A percentile compares a stretch with the other conserved stretches of the same genome.
phyloP scores from a whole-genome alignment of 1,140 invertebrate species.

The Nautilus pompilius region DNA sequence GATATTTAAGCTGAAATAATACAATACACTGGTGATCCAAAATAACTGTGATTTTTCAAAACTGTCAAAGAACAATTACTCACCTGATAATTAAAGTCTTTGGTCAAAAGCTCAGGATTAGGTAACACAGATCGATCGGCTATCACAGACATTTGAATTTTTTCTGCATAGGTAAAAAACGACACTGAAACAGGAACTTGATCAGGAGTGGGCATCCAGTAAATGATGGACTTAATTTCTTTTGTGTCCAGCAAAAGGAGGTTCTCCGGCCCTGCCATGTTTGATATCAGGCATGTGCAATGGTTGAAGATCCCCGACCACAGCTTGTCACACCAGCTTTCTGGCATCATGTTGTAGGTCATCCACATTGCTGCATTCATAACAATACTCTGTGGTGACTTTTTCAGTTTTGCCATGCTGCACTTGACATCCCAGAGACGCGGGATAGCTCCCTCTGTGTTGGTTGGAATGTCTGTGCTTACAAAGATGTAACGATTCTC shows the following conservation, averaged over 20 bases:
- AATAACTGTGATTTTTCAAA: no score
- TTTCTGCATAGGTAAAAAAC: slow-evolving; percentile 60
- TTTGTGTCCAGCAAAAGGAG: slow-evolving; percentile 49
- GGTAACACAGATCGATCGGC: slow-evolving; percentile 55
- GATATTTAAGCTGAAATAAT: slow-evolving; percentile 5
- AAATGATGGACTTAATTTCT: slow-evolving; percentile 57
- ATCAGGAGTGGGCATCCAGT: slow-evolving; percentile 56
- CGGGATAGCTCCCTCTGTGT: slow-evolving; percentile 62
- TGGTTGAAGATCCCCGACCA: slow-evolving; percentile 46
- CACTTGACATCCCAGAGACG: slow-evolving; percentile 62
- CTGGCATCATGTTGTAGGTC: slow-evolving; percentile 30
- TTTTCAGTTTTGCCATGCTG: slow-evolving; percentile 58
- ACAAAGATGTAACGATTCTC: slow-evolving; percentile 57
- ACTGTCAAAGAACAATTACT: background rate
- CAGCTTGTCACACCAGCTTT: slow-evolving; percentile 22
- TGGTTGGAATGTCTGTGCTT: slow-evolving; percentile 57
- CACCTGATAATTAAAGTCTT: slow-evolving; percentile 49
- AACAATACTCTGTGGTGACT: slow-evolving; percentile 59
- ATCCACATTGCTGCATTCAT: slow-evolving; percentile 54
- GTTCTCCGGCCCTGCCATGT: slow-evolving; percentile 58
- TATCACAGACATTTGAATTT: slow-evolving; percentile 58
- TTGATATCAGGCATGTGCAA: slow-evolving; percentile 54
- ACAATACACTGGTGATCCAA: background rate
- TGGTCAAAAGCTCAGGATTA: slow-evolving; percentile 46
- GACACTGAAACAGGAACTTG: slow-evolving; percentile 58